Evolutionary conservation across 2,888 invertebrate genomes (phyloP), one percentile per base, ranked within the genome.

Genomic region (Nemotelus nigrinus): DNA sequence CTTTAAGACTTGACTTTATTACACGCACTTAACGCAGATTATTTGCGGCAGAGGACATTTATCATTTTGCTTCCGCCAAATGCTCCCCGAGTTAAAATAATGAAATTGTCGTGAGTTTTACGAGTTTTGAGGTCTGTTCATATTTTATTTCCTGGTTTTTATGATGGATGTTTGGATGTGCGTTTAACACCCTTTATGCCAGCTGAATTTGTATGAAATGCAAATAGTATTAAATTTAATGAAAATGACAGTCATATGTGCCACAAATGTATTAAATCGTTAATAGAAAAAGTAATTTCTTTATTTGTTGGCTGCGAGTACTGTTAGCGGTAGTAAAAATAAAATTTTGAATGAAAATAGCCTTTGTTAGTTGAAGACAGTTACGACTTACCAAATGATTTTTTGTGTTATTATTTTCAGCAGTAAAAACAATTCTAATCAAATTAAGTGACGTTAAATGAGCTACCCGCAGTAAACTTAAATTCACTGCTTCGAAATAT

Each of bases 21-120:
- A 72, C 58, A 72, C 72, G 60, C 72, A 72, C 72, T 72, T 72
- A 72, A 57, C 72, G 72, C 72, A 72, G 72, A 72, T 72, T 72
- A 72, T 72, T 72, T 39, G 60, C 25, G 45, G 5, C 8, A 39
- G 6, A 47, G 47, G 47, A 60, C 60, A 72, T 72, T 72, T 72
- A 72, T 72, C 72, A 72, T 72, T 72, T 58, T 47, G 72, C 60
- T 72, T 60, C 58, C 60, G 60, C 58, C 72, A 72, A 72, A 72
- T 72, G 72, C 25, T n/a, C 41, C 47, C 72, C 72, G 47, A 68
- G 72, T 58, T 72, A 58, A 72, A 72, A 72, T 72, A 72, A 72
- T 72, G 72, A 72, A 72, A 72, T 72, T 58, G 44, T 68, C 48
- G 48, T 45, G 72, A 47, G 5, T 72, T 72, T 72, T 72, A 72